Evolutionary conservation across 2,113 vertebrate species (phyloP).

Genomic region (Gadus macrocephalus): DNA sequence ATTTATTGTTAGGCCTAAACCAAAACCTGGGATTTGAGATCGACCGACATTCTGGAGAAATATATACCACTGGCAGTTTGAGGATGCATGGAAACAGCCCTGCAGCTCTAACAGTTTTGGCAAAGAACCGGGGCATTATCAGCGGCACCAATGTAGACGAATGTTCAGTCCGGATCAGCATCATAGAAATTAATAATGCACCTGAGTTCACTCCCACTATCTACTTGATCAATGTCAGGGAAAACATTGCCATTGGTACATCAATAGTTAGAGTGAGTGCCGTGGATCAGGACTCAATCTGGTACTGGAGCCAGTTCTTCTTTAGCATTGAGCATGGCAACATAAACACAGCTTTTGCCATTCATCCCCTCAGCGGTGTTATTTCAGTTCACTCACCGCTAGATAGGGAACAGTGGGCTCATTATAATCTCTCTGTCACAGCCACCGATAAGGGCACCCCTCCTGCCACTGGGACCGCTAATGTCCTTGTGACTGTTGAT

Average conservation of each 20-base stretch:
- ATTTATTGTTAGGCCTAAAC: slow-evolving; percentile 61
- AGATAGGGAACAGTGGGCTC: slow-evolving; percentile 67
- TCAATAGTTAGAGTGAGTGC: slow-evolving; percentile 62
- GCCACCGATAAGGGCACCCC: slow-evolving; percentile 67
- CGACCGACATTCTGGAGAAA: slow-evolving; percentile 55
- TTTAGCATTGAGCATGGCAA: slow-evolving; percentile 67
- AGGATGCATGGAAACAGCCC: slow-evolving; percentile 55
- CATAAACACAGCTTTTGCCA: slow-evolving; percentile 58
- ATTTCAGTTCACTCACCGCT: slow-evolving; percentile 60
- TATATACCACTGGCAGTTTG: slow-evolving; percentile 59
- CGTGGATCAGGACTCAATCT: slow-evolving; percentile 59
- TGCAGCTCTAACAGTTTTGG: slow-evolving; percentile 58
- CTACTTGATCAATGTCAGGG: slow-evolving; percentile 53
- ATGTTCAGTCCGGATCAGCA: slow-evolving; percentile 56
- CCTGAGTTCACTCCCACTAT: slow-evolving; percentile 55
- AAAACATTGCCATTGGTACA: slow-evolving; percentile 55
- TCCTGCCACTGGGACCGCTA: slow-evolving; percentile 64
- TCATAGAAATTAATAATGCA: slow-evolving; percentile 67
- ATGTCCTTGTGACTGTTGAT: slow-evolving; percentile 55
- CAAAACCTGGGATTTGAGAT: slow-evolving; percentile 64
- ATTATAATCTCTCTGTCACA: slow-evolving; percentile 68
- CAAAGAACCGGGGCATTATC: slow-evolving; percentile 70
- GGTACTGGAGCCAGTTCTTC: slow-evolving; percentile 62
- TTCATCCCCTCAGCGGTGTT: slow-evolving; percentile 61
- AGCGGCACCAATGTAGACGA: slow-evolving; percentile 66